A percentile compares a stretch with the other conserved stretches of the same genome.
phyloP scores from a whole-genome alignment of 2,797 vertebrate species.

The Sphaeramia orbicularis region DNA sequence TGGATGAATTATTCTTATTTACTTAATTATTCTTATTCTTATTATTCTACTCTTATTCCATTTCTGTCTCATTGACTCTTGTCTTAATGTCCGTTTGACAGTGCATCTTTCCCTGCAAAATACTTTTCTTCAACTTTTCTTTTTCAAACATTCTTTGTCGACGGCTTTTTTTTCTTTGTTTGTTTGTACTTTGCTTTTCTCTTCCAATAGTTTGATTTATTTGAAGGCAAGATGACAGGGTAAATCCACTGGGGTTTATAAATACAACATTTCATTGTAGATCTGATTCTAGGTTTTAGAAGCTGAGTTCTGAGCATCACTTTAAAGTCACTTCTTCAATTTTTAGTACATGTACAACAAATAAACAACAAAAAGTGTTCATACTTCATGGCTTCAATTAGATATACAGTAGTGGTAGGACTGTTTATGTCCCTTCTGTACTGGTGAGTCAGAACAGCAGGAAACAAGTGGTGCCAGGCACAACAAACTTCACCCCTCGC shows the following conservation, averaged over 20 bases:
- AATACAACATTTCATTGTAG: constrained; percentile 40
- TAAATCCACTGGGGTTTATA: constrained; percentile 35
- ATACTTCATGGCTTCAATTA: no score
- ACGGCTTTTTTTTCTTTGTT: constrained; percentile 11
- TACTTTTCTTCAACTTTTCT: constrained; percentile 13
- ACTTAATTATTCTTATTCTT: no score
- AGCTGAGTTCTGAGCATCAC: background rate
- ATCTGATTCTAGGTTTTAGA: constrained; percentile 26
- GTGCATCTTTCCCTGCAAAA: constrained; percentile 33
- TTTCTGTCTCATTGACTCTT: constrained; percentile 53
- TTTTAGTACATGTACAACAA: no score
- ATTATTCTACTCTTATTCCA: constrained; percentile 35
- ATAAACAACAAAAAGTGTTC: no score
- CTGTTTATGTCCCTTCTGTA: no score
- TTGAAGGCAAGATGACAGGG: constrained; percentile 31
- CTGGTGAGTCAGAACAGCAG: no score
- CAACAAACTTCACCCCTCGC: no score
- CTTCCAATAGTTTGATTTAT: constrained; percentile 31
- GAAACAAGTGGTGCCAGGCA: no score
- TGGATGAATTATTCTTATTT: constrained; percentile 60
- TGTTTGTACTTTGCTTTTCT: constrained; percentile 19
- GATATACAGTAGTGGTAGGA: no score
- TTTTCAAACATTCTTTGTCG: constrained; percentile 25
- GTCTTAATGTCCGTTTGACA: constrained; percentile 43
- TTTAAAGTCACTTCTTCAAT: background rate